These are phyloP conservation scores for Heliconius congener DNA, from an alignment of 1,140 invertebrate genomes.

Conservation along the genomic window DNA sequence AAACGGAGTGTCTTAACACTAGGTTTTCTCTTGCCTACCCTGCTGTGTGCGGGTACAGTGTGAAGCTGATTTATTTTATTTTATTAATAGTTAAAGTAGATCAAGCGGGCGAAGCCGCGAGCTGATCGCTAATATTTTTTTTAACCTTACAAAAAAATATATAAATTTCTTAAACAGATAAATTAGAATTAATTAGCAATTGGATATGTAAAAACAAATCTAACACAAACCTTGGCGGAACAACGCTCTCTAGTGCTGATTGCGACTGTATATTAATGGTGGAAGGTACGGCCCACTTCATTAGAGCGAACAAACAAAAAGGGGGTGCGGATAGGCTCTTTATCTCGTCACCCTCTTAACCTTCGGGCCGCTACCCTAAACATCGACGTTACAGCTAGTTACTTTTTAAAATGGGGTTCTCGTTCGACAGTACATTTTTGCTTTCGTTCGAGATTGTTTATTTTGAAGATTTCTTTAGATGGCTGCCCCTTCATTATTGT, in stretches of 20 bases:
- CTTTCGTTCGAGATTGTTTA: not conserved
- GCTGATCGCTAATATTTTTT: not conserved
- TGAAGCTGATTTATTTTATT: too few relatives aligned
- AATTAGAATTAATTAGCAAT: conserved; percentile 14
- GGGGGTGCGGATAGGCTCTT: conserved; percentile 54
- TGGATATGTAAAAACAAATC: conserved; percentile 23
- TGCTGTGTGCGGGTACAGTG: too few relatives aligned
- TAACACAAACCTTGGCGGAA: conserved; percentile 24
- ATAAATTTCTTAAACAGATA: not conserved
- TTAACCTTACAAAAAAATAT: not conserved
- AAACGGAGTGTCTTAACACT: too few relatives aligned
- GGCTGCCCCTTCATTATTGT: not conserved
- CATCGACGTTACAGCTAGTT: conserved; percentile 24
- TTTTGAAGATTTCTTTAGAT: not conserved
- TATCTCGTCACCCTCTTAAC: conserved; percentile 68
- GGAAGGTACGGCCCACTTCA: conserved; percentile 64
- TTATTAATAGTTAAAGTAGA: too few relatives aligned
- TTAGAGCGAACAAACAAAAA: conserved; percentile 72
- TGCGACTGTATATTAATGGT: conserved; percentile 63
- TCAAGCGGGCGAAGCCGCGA: too few relatives aligned
- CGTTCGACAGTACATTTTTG: not conserved
- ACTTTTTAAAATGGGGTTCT: conserved; percentile 20
- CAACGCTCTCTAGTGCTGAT: conserved; percentile 45
- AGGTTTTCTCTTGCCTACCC: too few relatives aligned
- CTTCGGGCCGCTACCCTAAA: conserved; percentile 43